Base-by-base conservation (phyloP, 2,888 invertebrate species). In the Deladenus siricidicola region DNA sequence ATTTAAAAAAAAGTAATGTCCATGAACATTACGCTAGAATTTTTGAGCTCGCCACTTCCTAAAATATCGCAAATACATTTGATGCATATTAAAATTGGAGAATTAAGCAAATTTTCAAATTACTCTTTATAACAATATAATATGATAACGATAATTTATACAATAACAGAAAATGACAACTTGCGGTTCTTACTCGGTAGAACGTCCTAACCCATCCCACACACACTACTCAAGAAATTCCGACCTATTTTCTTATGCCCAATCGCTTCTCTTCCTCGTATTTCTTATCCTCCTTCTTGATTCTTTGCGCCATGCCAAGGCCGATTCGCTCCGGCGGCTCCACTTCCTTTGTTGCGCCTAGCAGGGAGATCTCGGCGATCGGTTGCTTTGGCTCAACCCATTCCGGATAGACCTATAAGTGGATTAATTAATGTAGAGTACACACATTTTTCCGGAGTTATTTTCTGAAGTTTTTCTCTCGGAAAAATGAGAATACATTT, bases 361-460 rank as follows among this genome's bases (percentile, higher is more conserved):
- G 14, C 26, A 44, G 44, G 23, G 17, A 19, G n/a, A 21, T 19
- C 14, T 23, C 23, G 21, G 26, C 14, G 14, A 44, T 19, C 8
- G 56, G 8, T 59, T 58, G 56, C 26, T 58, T 58, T n/a, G 57
- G 39, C 17, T 58, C 54, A 34, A 42, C 26, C 57, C 57, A 57
- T 23, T 58, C 24, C 14, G 57, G 57, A 54, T 56, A 39, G n/a
- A 57, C 55, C 57, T 57, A 30, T 23, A 23, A 24, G 19, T 19
- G 23, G 19, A 24, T 39, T 21, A 24, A 50, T 50, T 23, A 51
- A 39, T 23, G 26, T 19, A 4, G 19, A 19, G 1, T 44, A 21
- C 17, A n/a, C 23, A 51, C 21, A 1, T 23, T 54, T 6, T 56
- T 58, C 30, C 26, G 14, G 28, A 10, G 34, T 43, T 19, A 48